phyloP scores from a whole-genome alignment of 2,797 vertebrate species.

The Chaenodraco wilsoni region DNA sequence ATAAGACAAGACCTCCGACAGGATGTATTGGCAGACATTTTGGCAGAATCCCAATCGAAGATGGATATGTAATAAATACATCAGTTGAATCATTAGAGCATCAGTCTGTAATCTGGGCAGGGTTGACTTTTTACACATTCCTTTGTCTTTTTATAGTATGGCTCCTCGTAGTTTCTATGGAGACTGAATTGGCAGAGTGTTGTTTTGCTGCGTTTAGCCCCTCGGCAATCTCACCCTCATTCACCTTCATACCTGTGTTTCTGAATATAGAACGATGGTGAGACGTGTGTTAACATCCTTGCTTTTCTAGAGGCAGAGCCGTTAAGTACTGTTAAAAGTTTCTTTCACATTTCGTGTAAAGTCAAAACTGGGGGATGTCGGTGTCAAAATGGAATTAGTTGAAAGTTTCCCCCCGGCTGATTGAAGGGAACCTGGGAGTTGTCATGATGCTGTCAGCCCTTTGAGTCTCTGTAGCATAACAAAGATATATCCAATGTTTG shows the following conservation, averaged over 20 bases:
- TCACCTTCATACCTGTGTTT: constrained; percentile 65
- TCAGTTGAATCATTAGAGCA: constrained; percentile 36
- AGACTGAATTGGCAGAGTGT: constrained; percentile 56
- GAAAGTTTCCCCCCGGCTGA: constrained; percentile 10
- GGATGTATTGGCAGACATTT: constrained; percentile 21
- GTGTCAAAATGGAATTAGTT: constrained; percentile 32
- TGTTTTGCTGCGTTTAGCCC: constrained; percentile 58
- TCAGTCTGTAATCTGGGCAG: constrained; percentile 25
- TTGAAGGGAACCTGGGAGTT: constrained; percentile 4
- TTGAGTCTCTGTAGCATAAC: constrained; percentile 14
- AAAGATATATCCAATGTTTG: constrained; percentile 27
- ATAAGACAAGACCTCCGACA: constrained; percentile 1
- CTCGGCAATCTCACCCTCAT: constrained; percentile 57
- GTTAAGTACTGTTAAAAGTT: constrained; percentile 39
- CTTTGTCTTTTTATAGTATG: constrained; percentile 61
- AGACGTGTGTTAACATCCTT: constrained; percentile 47
- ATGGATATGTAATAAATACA: constrained; percentile 34
- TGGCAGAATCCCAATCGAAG: constrained; percentile 29
- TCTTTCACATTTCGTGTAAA: constrained; percentile 8
- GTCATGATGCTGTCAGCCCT: background rate
- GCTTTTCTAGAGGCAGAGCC: constrained; percentile 11
- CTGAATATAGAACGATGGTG: constrained; percentile 60
- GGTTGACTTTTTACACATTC: constrained; percentile 32
- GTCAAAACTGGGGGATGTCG: constrained; percentile 16
- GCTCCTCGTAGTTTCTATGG: constrained; percentile 72